Base-by-base conservation (phyloP, 2,797 vertebrate genomes). In the Micromesistius poutassou region DNA sequence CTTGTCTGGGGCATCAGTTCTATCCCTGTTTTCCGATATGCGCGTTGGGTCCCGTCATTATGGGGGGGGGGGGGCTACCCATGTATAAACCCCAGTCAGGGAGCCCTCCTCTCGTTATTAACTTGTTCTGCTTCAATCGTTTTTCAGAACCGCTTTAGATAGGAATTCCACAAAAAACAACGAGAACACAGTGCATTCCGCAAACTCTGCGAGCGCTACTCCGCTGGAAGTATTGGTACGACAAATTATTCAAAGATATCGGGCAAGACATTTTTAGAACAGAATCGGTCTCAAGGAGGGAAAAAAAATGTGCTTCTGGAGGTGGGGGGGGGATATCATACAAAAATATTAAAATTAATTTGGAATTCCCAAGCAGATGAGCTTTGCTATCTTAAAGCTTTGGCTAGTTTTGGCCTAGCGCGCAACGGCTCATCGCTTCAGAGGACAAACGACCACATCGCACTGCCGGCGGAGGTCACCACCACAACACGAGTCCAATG, bases 81-180 rank as follows among this genome's bases (percentile, higher is more conserved):
- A 4, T 46, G 42, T 46, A 46, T 14, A 46, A 46, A 46, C 42
- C 13, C 42, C 42, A 46, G 13, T 46, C 2, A 46, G 42, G 16
- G 42, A 46, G 42, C 42, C 42, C 42, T 46, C 42, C 13, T 84
- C 81, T 73, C 62, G 82, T 74, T 83, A 81, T 76, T 86, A 88
- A 79, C 88, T 81, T 90, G 87, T 81, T 78, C 22, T 82, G 80
- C 33, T 84, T 88, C 28, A 87, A 91, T 90, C 90, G 87, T 91
- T 85, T 87, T 91, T 82, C 79, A 80, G 16, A 46, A 84, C 83
- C 85, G 86, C 87, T 84, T 81, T 90, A 89, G 90, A 89, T 62
- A 25, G 5, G 55, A 62, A 62, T 55, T 55, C 0, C 0, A 25
- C 25, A 62, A 62, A n/a, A 16, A 0, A 7, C 55, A 2, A 7